Evolutionary conservation across 2,888 invertebrate species (phyloP).

Genomic region (Villa cingulata): DNA sequence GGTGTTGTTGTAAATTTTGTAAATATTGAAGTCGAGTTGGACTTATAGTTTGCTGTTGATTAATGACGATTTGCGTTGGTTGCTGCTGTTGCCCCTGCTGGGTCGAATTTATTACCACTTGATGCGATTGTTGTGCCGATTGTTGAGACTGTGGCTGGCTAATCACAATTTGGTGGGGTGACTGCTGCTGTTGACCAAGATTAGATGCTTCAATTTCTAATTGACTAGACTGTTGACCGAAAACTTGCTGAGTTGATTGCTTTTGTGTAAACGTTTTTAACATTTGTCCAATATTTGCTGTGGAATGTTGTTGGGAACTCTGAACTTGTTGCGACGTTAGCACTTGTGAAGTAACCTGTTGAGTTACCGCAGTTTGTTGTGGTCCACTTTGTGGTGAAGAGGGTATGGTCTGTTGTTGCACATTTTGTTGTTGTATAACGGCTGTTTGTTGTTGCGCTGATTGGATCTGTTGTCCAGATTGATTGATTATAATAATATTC

Average conservation of each 20-base stretch:
- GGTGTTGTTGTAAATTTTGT: constrained; percentile 29
- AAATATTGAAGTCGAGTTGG: constrained; percentile 29
- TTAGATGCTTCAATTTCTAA: constrained; percentile 30
- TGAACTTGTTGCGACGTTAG: constrained; percentile 35
- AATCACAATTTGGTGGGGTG: constrained; percentile 32
- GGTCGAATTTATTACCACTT: constrained; percentile 26
- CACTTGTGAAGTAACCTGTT: constrained; percentile 2
- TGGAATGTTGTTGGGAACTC: constrained; percentile 35
- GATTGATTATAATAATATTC: constrained; percentile 34
- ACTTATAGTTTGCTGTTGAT: constrained; percentile 32
- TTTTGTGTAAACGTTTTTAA: constrained; percentile 33
- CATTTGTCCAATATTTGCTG: constrained; percentile 38
- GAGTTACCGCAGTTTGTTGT: constrained; percentile 18
- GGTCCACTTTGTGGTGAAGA: neutral
- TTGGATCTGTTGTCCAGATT: constrained; percentile 35
- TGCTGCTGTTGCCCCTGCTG: constrained; percentile 16
- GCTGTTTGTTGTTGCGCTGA: constrained; percentile 16
- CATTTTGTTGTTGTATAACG: constrained; percentile 26
- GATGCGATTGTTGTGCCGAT: constrained; percentile 28
- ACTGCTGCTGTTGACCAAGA: constrained; percentile 22
- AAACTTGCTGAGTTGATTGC: constrained; percentile 39
- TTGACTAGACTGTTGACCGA: constrained; percentile 9
- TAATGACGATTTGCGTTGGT: constrained; percentile 31
- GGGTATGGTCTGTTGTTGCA: constrained; percentile 1
- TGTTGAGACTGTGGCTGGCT: constrained; percentile 35